Base-by-base conservation (phyloP, 1,140 invertebrate species). In the Araneus ventricosus region DNA sequence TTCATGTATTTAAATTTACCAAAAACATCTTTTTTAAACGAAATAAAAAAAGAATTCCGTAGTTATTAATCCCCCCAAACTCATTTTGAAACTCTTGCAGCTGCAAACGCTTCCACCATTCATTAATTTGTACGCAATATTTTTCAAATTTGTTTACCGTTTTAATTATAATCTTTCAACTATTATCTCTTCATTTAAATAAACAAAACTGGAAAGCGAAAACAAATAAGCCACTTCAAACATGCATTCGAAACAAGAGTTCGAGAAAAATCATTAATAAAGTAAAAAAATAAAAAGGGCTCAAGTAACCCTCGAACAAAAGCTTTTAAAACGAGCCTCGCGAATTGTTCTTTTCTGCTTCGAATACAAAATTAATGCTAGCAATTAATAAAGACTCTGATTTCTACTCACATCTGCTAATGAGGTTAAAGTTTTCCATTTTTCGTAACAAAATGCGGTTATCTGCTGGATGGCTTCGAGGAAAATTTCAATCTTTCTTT, bases 401-500 rank as follows among this genome's bases (percentile, higher is more conserved):
- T 92, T 92, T 57, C 61, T 91, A 82, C 90, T 85, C 52, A n/a
- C 57, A 85, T 70, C 39, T 84, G 5, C 84, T 92, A 86, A 86
- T 86, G 80, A 86, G 90, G 82, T 92, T 92, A 86, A 92, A 92
- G 90, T 92, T 92, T 86, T 92, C 75, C 75, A 84, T 91, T 91
- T 91, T 84, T 63, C 80, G 57, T n/a, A 30, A 52, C 39, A 57
- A 34, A 79, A 17, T 79, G 24, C n/a, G 45, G 45, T 52, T 30
- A 30, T 91, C 34, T 63, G 34, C 22, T n/a, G 45, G 30, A 75
- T 34, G 30, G 37, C 84, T 61, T 34, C 20, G 24, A 20, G 45
- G 8, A 17, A 52, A 52, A 52, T 52, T 52, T 52, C 45, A 14
- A 24, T 88, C 24, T n/a, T 5, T 88, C 24, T 70, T 70, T 88